Evolutionary conservation across 2,797 vertebrate genomes (phyloP).

Genomic region (Aldrovandia affinis): DNA sequence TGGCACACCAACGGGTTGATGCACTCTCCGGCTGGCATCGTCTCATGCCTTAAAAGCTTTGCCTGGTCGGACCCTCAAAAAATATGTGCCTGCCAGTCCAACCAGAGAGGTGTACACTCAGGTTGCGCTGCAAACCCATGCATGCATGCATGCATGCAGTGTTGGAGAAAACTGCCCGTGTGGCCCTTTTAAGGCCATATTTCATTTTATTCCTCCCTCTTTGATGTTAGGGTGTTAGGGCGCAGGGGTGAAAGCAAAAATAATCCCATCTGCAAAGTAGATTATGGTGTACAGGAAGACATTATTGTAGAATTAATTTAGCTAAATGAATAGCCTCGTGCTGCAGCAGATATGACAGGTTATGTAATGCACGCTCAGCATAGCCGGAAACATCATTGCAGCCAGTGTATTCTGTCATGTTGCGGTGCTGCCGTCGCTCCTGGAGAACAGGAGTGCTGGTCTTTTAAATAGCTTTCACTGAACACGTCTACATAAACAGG

Average conservation of each 20-base stretch:
- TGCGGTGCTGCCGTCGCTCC: background rate
- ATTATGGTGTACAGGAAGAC: conserved; percentile 41
- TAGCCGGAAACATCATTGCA: background rate
- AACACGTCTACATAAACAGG: background rate
- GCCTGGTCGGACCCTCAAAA: conserved; percentile 41
- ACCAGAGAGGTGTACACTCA: conserved; percentile 40
- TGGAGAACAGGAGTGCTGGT: conserved; percentile 1
- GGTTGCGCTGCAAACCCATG: background rate
- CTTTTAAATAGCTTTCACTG: background rate
- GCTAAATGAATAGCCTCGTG: conserved; percentile 50
- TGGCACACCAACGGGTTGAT: background rate
- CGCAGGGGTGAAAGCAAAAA: background rate
- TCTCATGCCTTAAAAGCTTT: conserved; percentile 59
- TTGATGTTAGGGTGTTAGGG: conserved; percentile 26
- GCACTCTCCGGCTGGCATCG: conserved; percentile 23
- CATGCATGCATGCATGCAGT: background rate
- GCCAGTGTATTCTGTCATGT: background rate
- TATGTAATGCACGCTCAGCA: conserved; percentile 53
- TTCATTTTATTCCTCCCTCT: background rate
- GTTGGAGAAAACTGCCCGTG: background rate
- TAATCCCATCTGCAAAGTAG: conserved; percentile 51
- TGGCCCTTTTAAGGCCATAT: background rate
- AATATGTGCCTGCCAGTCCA: conserved; percentile 54
- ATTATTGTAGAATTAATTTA: conserved; percentile 32
- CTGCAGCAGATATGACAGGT: conserved; percentile 36